Conservation (phyloP, 2,888 invertebrate genomes). For the Imbricaverruca yamaguchii region DNA sequence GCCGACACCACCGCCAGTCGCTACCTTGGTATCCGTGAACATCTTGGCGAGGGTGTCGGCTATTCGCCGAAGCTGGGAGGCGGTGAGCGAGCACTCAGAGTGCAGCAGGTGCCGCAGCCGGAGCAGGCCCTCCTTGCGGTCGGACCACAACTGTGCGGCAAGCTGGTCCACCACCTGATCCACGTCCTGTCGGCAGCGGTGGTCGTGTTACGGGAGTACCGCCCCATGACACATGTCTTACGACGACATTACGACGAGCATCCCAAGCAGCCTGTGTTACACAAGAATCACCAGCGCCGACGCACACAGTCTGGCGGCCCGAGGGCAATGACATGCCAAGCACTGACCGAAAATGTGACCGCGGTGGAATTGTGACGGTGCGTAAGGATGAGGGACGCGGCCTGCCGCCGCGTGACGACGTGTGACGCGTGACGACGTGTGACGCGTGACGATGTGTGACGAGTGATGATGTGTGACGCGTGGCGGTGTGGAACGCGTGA, state of each 20-base stretch:
- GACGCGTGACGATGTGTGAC: too few species aligned
- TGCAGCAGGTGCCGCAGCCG: conserved; percentile 39
- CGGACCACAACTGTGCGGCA: conserved; percentile 86
- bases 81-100: conserved; percentile 55
- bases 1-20: too few species aligned
- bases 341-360: neutral
- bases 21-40: conserved; percentile 85
- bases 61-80: conserved; percentile 68
- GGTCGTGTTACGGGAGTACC: conserved; percentile 22
- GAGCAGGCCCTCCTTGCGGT: conserved; percentile 86
- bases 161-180: conserved; percentile 78
- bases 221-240: neutral
- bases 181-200: conserved; percentile 54
- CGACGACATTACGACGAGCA: too few species aligned
- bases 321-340: neutral
- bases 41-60: conserved; percentile 90
- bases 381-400: too few species aligned
- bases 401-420: too few species aligned
- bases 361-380: neutral
- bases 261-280: too few species aligned
- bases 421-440: too few species aligned
- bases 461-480: too few species aligned
- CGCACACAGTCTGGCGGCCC: neutral
- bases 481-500: neutral
- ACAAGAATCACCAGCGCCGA: too few species aligned